phyloP scores from a whole-genome alignment of 1,140 invertebrate genomes.

The Zaprionus ornatus region DNA sequence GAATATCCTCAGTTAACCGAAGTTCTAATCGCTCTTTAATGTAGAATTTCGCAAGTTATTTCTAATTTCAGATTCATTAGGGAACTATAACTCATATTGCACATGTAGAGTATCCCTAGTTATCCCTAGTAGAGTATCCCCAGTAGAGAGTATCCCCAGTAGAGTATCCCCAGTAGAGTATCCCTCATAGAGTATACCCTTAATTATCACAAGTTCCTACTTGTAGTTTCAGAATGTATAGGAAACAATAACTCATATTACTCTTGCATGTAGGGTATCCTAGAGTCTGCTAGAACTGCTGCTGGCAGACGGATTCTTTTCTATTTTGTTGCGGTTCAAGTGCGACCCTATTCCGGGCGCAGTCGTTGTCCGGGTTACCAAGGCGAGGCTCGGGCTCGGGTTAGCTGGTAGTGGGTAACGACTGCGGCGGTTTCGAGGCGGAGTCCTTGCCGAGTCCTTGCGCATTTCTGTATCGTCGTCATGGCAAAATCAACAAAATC shows the following conservation, averaged over 20 bases:
- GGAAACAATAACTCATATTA: neutral
- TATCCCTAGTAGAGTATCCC: too few species aligned
- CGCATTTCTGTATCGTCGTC: constrained; percentile 66
- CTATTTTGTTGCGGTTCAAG: constrained; percentile 31
- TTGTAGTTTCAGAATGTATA: too few species aligned
- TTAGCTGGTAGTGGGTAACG: neutral
- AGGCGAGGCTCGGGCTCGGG: neutral
- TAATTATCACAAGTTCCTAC: too few species aligned
- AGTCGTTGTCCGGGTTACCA: constrained; percentile 26
- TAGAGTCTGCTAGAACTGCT: neutral
- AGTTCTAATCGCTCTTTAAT: too few species aligned
- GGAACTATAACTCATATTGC: too few species aligned
- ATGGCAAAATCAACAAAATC: constrained; percentile 76
- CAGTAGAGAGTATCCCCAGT: too few species aligned
- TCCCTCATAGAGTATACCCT: too few species aligned
- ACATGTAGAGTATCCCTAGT: too few species aligned
- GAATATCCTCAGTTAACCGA: too few species aligned
- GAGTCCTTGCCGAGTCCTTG: constrained; percentile 39
- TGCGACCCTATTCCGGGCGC: constrained; percentile 15
- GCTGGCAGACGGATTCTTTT: neutral
- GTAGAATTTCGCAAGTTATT: too few species aligned
- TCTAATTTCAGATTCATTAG: too few species aligned
- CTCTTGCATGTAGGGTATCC: neutral
- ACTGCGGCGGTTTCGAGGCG: constrained; percentile 2
- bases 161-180: too few species aligned